phyloP scores from a whole-genome alignment of 2,888 invertebrate genomes.

The Malthinus flaveolus region DNA sequence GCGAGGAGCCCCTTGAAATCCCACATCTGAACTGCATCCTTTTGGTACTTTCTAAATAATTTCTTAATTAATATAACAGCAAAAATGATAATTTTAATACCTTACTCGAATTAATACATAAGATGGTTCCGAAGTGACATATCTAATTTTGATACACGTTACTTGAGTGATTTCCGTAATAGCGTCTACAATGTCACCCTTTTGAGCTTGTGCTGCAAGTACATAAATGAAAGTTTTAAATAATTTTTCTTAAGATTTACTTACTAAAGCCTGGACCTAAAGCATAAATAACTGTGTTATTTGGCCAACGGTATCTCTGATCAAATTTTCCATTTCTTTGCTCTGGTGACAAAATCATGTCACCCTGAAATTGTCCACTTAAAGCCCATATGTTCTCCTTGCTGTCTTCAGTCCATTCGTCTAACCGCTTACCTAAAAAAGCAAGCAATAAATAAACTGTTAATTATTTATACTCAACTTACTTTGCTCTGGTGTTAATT shows the following conservation, averaged over 20 bases:
- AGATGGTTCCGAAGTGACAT: not conserved
- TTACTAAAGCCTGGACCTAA: not conserved
- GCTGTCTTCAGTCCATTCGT: not conserved
- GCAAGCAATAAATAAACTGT: not conserved
- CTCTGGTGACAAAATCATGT: constrained; percentile 9
- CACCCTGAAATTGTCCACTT: constrained; percentile 17
- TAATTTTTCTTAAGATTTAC: not conserved
- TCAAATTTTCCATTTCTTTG: not conserved
- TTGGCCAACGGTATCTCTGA: not conserved
- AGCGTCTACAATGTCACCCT: not conserved
- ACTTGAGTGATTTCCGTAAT: not conserved
- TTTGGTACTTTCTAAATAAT: not conserved
- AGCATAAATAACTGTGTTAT: not conserved
- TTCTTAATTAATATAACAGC: not conserved
- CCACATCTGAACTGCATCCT: constrained; percentile 24
- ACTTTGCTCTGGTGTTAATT: not conserved
- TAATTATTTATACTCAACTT: not conserved
- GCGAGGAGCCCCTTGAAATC: constrained; percentile 6
- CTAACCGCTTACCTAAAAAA: not conserved
- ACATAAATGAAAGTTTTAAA: not conserved
- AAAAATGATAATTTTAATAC: not conserved
- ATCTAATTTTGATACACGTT: constrained; percentile 7
- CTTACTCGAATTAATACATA: constrained; percentile 9
- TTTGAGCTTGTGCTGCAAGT: not conserved
- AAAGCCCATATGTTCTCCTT: constrained; percentile 13